These are phyloP conservation scores for Molanna angustata DNA, from an alignment of 2,888 invertebrate genomes.

Conservation along the genomic window DNA sequence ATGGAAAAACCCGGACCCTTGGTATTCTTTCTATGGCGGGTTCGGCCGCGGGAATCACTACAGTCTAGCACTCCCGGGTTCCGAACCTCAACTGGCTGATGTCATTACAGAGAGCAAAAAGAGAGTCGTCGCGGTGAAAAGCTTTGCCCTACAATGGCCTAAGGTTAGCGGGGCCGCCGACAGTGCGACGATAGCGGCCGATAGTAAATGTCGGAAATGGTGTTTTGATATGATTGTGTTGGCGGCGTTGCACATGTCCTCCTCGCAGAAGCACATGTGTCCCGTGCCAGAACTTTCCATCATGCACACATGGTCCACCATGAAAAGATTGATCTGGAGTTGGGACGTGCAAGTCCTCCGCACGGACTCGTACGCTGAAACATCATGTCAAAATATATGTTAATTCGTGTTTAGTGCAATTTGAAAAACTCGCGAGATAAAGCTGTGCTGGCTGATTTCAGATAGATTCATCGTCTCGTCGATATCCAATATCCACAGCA, in stretches of 20 bases:
- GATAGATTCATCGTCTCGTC: no score
- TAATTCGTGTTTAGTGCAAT: no score
- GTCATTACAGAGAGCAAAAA: neutral
- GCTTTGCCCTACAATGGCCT: neutral
- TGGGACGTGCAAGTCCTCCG: constrained; percentile 90
- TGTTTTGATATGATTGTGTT: constrained; percentile 3
- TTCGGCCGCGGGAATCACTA: constrained; percentile 5
- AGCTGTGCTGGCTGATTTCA: no score
- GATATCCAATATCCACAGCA: no score
- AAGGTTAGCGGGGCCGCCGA: no score
- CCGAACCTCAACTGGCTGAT: constrained; percentile 5
- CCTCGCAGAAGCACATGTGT: constrained; percentile 98
- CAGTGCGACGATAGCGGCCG: no score
- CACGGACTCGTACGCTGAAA: constrained; percentile 86
- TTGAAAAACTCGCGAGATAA: no score
- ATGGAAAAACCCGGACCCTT: neutral
- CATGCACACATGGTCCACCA: constrained; percentile 99
- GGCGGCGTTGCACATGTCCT: constrained; percentile 86
- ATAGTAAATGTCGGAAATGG: no score
- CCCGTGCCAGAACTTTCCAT: constrained; percentile 97
- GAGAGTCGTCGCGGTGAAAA: neutral
- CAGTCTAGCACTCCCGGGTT: no score
- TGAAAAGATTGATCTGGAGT: constrained; percentile 92
- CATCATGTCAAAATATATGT: no score
- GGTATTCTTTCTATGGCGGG: neutral